These are phyloP conservation scores for Hypsopygia costalis DNA, from an alignment of 2,888 invertebrate species.

Conservation along the genomic window DNA sequence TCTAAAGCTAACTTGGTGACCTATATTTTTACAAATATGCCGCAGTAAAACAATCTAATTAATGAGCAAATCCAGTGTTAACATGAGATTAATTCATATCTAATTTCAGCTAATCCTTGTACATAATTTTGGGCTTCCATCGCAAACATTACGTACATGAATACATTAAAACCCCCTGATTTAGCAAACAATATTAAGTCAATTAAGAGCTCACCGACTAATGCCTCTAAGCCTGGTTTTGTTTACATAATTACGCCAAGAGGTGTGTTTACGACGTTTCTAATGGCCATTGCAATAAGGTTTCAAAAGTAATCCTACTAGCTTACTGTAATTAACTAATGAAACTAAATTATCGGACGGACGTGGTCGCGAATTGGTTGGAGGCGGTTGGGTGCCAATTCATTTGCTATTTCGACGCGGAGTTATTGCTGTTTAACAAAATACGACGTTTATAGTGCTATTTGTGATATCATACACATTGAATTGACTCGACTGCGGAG, in stretches of 20 bases:
- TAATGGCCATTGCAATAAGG: constrained; percentile 1
- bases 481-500: neutral
- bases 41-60: no score
- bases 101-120: no score
- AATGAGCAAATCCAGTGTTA: no score
- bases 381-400: neutral
- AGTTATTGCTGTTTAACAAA: constrained; percentile 6
- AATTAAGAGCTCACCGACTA: neutral
- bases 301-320: neutral
- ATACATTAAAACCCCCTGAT: no score
- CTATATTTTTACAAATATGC: no score
- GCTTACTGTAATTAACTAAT: constrained; percentile 6
- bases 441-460: constrained; percentile 1
- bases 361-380: neutral
- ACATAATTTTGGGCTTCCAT: no score
- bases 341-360: constrained; percentile 5
- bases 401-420: constrained; percentile 3
- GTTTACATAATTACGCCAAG: neutral
- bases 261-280: neutral
- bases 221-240: neutral
- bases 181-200: neutral
- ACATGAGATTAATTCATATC: no score
- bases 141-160: no score
- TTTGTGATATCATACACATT: neutral
- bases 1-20: no score